phyloP scores from a whole-genome alignment of 2,113 vertebrate species.

The Carettochelys insculpta region DNA sequence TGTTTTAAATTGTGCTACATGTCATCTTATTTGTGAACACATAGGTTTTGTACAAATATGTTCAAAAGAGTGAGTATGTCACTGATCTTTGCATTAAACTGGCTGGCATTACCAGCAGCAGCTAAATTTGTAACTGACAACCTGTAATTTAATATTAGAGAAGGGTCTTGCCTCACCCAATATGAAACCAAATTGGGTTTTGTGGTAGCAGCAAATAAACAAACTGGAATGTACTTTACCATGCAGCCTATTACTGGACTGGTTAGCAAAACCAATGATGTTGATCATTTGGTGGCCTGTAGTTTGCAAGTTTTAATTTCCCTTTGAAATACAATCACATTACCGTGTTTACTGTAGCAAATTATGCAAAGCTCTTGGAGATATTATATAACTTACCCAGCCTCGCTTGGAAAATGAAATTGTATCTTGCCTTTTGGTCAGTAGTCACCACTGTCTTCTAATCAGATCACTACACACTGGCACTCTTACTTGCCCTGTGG shows the following conservation, averaged over 20 bases:
- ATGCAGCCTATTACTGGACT: neutral
- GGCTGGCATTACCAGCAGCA: neutral
- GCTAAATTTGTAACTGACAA: neutral
- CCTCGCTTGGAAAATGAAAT: slow-evolving; percentile 17
- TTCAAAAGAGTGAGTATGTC: neutral
- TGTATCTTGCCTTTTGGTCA: slow-evolving; percentile 38
- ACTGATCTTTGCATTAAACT: neutral
- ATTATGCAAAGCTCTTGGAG: slow-evolving; percentile 18
- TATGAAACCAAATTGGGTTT: neutral
- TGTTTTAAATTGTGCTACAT: neutral
- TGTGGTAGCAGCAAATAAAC: neutral
- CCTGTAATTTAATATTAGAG: neutral
- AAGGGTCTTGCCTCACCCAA: neutral
- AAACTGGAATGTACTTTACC: neutral
- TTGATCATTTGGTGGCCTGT: neutral
- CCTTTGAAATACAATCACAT: neutral
- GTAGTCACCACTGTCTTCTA: slow-evolving; percentile 40
- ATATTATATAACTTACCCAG: neutral
- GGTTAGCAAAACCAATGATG: neutral
- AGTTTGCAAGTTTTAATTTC: slow-evolving; percentile 14
- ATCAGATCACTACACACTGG: slow-evolving; percentile 21
- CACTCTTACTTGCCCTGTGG: neutral
- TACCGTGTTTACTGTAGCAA: neutral
- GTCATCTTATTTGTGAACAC: neutral
- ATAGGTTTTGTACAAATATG: neutral